Conservation (phyloP, 1,140 invertebrate genomes). For the Goniozus legneri region DNA sequence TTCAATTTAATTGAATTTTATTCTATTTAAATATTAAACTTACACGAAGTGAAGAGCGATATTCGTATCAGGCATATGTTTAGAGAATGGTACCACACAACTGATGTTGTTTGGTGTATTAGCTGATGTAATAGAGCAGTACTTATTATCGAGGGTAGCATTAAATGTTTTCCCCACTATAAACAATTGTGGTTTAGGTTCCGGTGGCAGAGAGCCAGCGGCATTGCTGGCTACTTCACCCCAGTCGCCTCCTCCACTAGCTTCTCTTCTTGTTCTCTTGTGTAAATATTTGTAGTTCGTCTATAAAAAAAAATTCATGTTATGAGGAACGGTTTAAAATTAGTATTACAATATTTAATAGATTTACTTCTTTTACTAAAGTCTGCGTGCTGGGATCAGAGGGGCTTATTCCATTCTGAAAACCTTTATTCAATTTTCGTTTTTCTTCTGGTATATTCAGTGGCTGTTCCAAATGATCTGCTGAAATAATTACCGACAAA, state of each 20-base stretch:
- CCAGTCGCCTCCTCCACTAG: slow-evolving; percentile 39
- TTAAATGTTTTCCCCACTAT: slow-evolving; percentile 45
- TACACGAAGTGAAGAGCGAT: slow-evolving; percentile 45
- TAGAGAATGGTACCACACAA: slow-evolving; percentile 44
- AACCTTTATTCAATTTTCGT: slow-evolving; percentile 42
- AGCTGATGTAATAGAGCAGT: slow-evolving; percentile 36
- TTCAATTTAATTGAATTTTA: too few species aligned
- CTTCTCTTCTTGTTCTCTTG: slow-evolving; percentile 39
- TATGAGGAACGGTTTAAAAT: neutral
- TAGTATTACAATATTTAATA: too few species aligned
- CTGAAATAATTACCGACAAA: slow-evolving; percentile 27
- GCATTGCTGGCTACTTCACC: slow-evolving; percentile 47
- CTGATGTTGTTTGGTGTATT: slow-evolving; percentile 43
- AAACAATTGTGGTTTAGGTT: slow-evolving; percentile 42
- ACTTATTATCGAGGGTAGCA: slow-evolving; percentile 43
- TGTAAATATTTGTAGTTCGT: slow-evolving; percentile 46
- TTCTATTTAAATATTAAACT: too few species aligned
- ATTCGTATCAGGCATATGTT: slow-evolving; percentile 47
- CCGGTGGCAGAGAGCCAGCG: slow-evolving; percentile 44
- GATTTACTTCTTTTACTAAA: slow-evolving; percentile 43
- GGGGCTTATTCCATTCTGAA: slow-evolving; percentile 48
- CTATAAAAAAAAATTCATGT: slow-evolving; percentile 12
- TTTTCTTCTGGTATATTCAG: slow-evolving; percentile 46
- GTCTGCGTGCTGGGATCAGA: slow-evolving; percentile 47
- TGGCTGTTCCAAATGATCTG: slow-evolving; percentile 47